Conservation (phyloP, 2,888 invertebrate genomes). For the Diabrotica balteata region DNA sequence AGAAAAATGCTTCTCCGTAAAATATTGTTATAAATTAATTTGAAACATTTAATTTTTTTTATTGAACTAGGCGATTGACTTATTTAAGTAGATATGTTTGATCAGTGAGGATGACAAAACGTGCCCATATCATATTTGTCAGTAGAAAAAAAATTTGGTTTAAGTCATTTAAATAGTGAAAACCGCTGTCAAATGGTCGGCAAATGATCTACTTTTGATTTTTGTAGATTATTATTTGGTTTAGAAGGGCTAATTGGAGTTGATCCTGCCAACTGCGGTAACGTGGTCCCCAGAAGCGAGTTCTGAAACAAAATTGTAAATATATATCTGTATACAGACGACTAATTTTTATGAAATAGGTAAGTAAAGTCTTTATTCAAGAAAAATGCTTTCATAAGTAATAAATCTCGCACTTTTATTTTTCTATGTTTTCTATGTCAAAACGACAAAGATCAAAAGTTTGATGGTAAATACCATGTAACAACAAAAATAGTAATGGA, state of each 20-base stretch:
- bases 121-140: constrained; percentile 14
- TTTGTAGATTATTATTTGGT: constrained; percentile 58
- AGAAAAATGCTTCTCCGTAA: too few species aligned
- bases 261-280: constrained; percentile 69
- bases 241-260: constrained; percentile 65
- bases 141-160: constrained; percentile 20
- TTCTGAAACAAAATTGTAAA: constrained; percentile 52
- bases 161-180: constrained; percentile 50
- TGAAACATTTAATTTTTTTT: too few species aligned
- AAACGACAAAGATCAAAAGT: too few species aligned
- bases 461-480: too few species aligned
- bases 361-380: too few species aligned
- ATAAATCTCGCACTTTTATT: too few species aligned
- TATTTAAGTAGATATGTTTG: constrained; percentile 1
- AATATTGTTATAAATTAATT: too few species aligned
- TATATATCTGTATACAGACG: too few species aligned
- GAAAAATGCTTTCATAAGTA: too few species aligned
- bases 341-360: too few species aligned
- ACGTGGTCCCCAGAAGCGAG: constrained; percentile 66
- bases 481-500: too few species aligned
- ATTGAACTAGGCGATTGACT: background rate
- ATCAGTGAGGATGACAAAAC: constrained; percentile 13
- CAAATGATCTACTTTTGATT: constrained; percentile 66
- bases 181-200: constrained; percentile 75
- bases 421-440: too few species aligned